Base-by-base conservation (phyloP, 2,797 vertebrate species). In the Sternarchorhynchus goeldii region DNA sequence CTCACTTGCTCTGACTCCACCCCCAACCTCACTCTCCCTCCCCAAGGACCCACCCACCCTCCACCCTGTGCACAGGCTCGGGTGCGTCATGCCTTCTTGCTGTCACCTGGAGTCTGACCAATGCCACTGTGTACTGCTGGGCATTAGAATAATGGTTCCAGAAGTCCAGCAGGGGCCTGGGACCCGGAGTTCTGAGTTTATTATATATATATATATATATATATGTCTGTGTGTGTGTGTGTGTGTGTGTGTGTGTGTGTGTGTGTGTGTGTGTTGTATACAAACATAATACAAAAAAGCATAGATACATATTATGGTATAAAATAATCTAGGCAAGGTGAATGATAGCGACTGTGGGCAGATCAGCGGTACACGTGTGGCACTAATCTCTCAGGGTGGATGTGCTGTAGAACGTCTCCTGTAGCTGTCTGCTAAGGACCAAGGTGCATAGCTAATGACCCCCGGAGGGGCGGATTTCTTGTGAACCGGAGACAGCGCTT, bases 51-150 rank as follows among this genome's bases (percentile, higher is more conserved):
- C 45, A 14, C 10, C 20, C 64, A 59, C 31, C 58, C 16, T 64
- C 18, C 7, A 8, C 32, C 12, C 18, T 25, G 25, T 25, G 25
- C 25, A 25, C 25, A 39, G 8, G 39, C 16, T 66, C 17, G 55
- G 53, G 58, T 41, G 41, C 29, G 55, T n/a, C 69, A 14, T 45
- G 31, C 69, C 70, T 70, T 41, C 7, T 25, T 45, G 34, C 36
- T 62, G 56, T 83, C 77, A 79, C 82, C 84, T 80, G 77, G 81
- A 83, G 68, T 69, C 79, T 76, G 62, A 88, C 77, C 82, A 88
- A 63, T 56, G 57, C 31, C 75, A 76, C 25, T 58, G 69, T 63
- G 76, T 74, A 81, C 78, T 76, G 39, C 29, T 67, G 53, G 63
- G 70, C 76, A 58, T 73, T 62, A 81, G 73, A 84, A 85, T 82